These are phyloP conservation scores for Wasmannia auropunctata DNA, from an alignment of 1,140 invertebrate genomes.

Conservation along the genomic window DNA sequence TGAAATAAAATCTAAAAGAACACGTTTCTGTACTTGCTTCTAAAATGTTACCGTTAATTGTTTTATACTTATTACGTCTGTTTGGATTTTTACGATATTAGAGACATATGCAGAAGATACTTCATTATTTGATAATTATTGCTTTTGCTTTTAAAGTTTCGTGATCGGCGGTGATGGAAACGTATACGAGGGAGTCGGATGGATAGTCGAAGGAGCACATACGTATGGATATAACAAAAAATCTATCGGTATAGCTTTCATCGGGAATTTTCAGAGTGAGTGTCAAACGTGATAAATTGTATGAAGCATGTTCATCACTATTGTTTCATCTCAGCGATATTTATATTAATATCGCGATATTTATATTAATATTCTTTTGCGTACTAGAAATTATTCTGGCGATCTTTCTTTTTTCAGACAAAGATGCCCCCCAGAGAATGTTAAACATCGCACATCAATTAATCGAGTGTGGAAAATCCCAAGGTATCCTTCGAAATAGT, in stretches of 20 bases:
- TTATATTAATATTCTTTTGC: slow-evolving; percentile 5
- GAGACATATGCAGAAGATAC: not conserved
- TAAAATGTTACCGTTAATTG: not conserved
- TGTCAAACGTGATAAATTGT: not conserved
- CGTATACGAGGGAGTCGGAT: slow-evolving; percentile 91
- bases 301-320: not conserved
- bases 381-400: not conserved
- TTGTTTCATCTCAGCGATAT: not conserved
- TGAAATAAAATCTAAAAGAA: not conserved
- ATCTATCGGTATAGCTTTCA: slow-evolving; percentile 83
- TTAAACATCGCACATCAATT: slow-evolving; percentile 87
- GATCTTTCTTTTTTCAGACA: slow-evolving; percentile 83
- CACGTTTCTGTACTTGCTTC: not conserved
- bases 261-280: slow-evolving; percentile 82
- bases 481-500: slow-evolving; percentile 85
- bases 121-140: not conserved
- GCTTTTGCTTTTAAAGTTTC: slow-evolving; percentile 56
- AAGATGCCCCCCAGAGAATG: slow-evolving; percentile 85
- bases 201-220: slow-evolving; percentile 90
- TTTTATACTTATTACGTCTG: not conserved
- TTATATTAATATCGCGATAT: not conserved
- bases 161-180: slow-evolving; percentile 91
- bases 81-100: not conserved
- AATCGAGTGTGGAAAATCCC: slow-evolving; percentile 87
- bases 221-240: slow-evolving; percentile 86